Base-by-base conservation (phyloP, 2,797 vertebrate species). In the Acanthurus leucopareius region DNA sequence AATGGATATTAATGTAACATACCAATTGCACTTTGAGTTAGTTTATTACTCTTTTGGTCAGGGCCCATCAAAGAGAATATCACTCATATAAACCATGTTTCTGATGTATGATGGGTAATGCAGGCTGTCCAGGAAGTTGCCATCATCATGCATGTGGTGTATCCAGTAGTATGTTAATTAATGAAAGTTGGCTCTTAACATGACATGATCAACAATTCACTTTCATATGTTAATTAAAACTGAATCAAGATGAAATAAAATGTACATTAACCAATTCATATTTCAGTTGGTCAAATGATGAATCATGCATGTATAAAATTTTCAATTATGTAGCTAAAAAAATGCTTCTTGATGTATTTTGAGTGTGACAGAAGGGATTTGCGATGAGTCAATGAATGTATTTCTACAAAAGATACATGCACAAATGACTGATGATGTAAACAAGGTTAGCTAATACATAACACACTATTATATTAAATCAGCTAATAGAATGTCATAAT, bases 231-330 rank as follows among this genome's bases (percentile, higher is more conserved):
- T 16, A 67, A 61, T 60, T 22, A 32, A 32, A 32, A 32, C 28
- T 32, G 28, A 4, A 32, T 32, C 28, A 32, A 32, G 28, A 32
- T 32, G 28, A 32, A 32, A 32, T 5, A 28, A 10, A 48, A 75
- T 52, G 75, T 56, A 67, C 68, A 54, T 73, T 69, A 16, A 57
- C 32, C n/a, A n/a, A 51, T 57, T 66, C 66, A 77, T 17, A 35
- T 66, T 53, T 45, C 32, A 59, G 40, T 59, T 15, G 64, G 25
- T 40, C 47, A 25, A 16, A 56, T 60, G 38, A 80, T 60, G 47
- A 59, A 25, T 76, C 79, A 80, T 87, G 81, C 73, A 84, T 65
- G 65, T 52, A 77, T 82, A 82, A 84, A 52, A 69, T 56, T 38
- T 69, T 72, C 32, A 60, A 67, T 45, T 57, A 79, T 79, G 77